Conservation (phyloP, 2,113 vertebrate species). For the Monopterus albus region DNA sequence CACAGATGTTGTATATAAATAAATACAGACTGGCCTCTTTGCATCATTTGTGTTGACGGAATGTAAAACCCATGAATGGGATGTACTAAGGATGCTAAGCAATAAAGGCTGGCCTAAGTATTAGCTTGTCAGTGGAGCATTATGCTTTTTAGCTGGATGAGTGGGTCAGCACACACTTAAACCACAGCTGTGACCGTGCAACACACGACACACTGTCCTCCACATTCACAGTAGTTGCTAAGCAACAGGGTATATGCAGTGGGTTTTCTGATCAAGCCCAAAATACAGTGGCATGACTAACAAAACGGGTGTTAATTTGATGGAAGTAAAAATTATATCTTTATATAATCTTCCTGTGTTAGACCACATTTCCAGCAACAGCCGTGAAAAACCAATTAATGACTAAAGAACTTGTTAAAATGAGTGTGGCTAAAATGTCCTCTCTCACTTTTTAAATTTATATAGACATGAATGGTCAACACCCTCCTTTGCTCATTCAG, state of each 20-base stretch:
- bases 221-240: slow-evolving; percentile 67
- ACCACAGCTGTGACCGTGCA: slow-evolving; percentile 54
- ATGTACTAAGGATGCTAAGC: background rate
- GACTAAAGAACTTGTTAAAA: background rate
- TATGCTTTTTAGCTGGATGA: slow-evolving; percentile 53
- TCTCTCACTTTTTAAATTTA: no score
- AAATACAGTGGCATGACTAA: slow-evolving; percentile 49
- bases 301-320: slow-evolving; percentile 35
- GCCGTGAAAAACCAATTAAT: background rate
- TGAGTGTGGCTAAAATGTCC: no score
- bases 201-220: slow-evolving; percentile 43
- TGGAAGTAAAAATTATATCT: background rate
- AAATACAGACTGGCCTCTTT: slow-evolving; percentile 4
- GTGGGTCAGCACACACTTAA: slow-evolving; percentile 57
- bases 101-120: slow-evolving; percentile 32
- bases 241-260: slow-evolving; percentile 63
- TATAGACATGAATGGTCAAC: no score
- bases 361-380: no score
- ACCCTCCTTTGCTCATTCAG: no score
- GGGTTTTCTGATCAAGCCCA: slow-evolving; percentile 40
- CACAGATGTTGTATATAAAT: background rate
- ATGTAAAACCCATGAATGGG: slow-evolving; percentile 23
- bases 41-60: background rate
- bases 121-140: slow-evolving; percentile 42
- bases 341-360: background rate